These are phyloP conservation scores for Ciconia nigra DNA, from an alignment of 2,797 vertebrate species.

Conservation along the genomic window DNA sequence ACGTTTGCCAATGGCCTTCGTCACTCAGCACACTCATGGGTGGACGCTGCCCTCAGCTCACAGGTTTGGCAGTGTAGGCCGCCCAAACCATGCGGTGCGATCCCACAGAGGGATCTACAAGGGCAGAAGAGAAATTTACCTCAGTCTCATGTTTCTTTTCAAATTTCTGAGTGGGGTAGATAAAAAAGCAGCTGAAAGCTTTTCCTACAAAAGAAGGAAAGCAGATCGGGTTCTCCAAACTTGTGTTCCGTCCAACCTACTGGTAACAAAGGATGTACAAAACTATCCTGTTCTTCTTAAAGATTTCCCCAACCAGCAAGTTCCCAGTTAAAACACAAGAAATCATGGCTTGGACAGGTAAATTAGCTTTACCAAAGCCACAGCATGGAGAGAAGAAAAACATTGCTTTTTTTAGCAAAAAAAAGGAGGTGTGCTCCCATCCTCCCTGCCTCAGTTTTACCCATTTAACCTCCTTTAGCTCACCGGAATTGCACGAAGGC, in stretches of 20 bases:
- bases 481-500: not conserved
- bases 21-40: accelerated
- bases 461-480: not conserved
- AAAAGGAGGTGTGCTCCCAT: not conserved
- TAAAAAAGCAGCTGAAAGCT: not conserved
- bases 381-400: not conserved
- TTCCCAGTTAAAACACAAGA: not conserved
- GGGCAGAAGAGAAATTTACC: not conserved
- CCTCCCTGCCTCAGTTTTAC: not conserved
- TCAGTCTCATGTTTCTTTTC: not conserved
- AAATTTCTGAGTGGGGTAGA: not conserved
- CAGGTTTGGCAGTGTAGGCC: not conserved
- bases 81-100: not conserved
- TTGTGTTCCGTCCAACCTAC: not conserved
- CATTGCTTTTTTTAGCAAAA: not conserved
- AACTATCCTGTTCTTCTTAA: not conserved
- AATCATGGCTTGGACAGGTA: not conserved
- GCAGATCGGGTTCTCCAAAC: not conserved
- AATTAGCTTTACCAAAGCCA: not conserved
- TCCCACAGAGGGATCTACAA: not conserved
- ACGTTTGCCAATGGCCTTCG: not conserved
- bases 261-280: not conserved
- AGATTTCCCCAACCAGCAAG: not conserved
- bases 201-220: not conserved
- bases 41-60: not conserved